Evolutionary conservation across 2,888 invertebrate genomes (phyloP).

Genomic region (Geophilus truncorum): DNA sequence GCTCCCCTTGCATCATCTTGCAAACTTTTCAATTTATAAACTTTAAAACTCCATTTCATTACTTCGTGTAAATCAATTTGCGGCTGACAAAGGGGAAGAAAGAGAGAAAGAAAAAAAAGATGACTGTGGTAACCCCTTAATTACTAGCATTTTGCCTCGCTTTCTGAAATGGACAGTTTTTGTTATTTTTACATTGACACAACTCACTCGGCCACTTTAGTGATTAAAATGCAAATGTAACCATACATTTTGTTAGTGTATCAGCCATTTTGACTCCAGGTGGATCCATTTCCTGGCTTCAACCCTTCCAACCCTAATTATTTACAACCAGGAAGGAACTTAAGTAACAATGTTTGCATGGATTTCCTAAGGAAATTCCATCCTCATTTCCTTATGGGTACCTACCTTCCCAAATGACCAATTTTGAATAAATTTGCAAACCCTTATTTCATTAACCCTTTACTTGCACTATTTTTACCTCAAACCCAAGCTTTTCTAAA

Average conservation of each 20-base stretch:
- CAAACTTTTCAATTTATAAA: background rate
- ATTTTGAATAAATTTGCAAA: background rate
- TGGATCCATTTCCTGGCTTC: slow-evolving; percentile 10
- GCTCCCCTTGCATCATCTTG: background rate
- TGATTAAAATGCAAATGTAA: slow-evolving; percentile 14
- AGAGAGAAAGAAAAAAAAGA: too few species aligned
- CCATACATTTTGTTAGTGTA: background rate
- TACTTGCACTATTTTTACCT: background rate
- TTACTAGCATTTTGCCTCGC: too few species aligned
- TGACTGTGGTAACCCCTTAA: too few species aligned
- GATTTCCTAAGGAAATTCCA: slow-evolving; percentile 27
- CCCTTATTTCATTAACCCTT: background rate
- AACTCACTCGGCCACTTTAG: background rate
- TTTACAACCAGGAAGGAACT: slow-evolving; percentile 25
- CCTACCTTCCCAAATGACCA: slow-evolving; percentile 27
- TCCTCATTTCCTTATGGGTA: slow-evolving; percentile 21
- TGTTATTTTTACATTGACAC: background rate
- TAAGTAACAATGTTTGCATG: slow-evolving; percentile 27
- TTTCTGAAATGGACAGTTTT: background rate
- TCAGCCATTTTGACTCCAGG: slow-evolving; percentile 27
- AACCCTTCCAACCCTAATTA: slow-evolving; percentile 27
- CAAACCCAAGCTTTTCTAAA: background rate
- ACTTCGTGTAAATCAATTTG: too few species aligned
- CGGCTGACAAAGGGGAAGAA: too few species aligned
- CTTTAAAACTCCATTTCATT: too few species aligned